Evolutionary conservation across 1,140 invertebrate genomes (phyloP), one percentile per base, ranked within the genome.

Genomic region (Oryzaephilus surinamensis): DNA sequence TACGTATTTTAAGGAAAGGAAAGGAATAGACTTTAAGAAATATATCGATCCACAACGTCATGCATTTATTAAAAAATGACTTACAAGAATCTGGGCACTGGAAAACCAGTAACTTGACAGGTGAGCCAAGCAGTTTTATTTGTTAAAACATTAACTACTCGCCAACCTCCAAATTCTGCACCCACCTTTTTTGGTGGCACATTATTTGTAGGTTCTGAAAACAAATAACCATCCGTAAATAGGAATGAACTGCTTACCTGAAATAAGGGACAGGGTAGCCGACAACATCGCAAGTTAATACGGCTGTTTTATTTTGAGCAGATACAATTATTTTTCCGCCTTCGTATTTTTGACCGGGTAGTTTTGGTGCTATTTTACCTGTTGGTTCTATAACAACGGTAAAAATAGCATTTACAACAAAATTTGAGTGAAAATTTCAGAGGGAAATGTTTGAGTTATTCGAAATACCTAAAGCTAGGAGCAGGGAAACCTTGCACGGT

Each of bases 341-440:
- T 40, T 71, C 69, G 45, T 70, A 71, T 57, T 69, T 72, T 56
- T 67, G 69, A 26, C 70, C 72, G 13, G 71, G 69, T 27, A 78
- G 63, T 58, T 74, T 77, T 27, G 78, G 77, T 17, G 72, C 65
- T 46, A 77, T 69, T 57, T 76, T 79, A 38, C 74, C 76, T 46
- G 75, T 73, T 3, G 79, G 78, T 58, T 80, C 76, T 81, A 62
- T n/a, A n/a, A n/a, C n/a, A n/a, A n/a, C n/a, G n/a, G n/a, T n/a
- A n/a, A n/a, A n/a, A n/a, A n/a, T n/a, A n/a, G n/a, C n/a, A n/a
- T n/a, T n/a, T n/a, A n/a, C n/a, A n/a, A n/a, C n/a, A n/a, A n/a
- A n/a, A n/a, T n/a, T n/a, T n/a, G n/a, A n/a, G n/a, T n/a, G n/a
- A n/a, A n/a, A n/a, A n/a, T n/a, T n/a, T n/a, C n/a, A n/a, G n/a